phyloP scores from a whole-genome alignment of 2,888 invertebrate genomes.

The Chrysotoxum bicinctum region DNA sequence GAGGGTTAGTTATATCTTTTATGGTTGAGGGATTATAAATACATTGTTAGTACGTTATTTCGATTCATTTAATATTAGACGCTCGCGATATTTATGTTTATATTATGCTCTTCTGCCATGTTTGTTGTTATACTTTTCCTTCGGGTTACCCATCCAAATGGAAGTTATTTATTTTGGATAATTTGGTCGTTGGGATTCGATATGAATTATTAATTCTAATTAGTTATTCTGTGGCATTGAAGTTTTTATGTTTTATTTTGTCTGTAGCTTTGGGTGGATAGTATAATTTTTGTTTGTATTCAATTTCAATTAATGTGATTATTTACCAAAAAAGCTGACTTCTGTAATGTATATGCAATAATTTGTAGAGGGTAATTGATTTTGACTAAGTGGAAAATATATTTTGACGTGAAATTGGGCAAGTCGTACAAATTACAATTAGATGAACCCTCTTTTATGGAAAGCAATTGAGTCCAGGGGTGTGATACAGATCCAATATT shows the following conservation, averaged over 20 bases:
- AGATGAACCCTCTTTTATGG: no score
- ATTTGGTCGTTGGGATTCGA: conserved; percentile 23
- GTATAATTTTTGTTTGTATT: background rate
- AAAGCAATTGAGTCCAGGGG: no score
- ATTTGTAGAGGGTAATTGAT: conserved; percentile 23
- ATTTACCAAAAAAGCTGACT: conserved; percentile 19
- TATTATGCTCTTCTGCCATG: conserved; percentile 21
- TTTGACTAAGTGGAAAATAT: conserved; percentile 27
- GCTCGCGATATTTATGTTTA: conserved; percentile 37
- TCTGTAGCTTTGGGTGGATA: background rate
- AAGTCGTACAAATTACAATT: background rate
- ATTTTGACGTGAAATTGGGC: background rate
- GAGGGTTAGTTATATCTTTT: conserved; percentile 24
- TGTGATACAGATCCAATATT: no score
- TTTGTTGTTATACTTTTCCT: background rate
- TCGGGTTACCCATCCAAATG: background rate
- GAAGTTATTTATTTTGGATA: conserved; percentile 7
- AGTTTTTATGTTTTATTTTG: conserved; percentile 4
- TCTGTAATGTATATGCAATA: background rate
- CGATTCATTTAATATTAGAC: conserved; percentile 35
- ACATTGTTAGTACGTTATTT: conserved; percentile 64
- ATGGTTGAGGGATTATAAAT: conserved; percentile 57
- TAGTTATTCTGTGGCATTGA: conserved; percentile 32
- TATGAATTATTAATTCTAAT: conserved; percentile 50
- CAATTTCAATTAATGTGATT: conserved; percentile 16